Percentiles rank a stretch among this genome's conserved stretches.
Evolutionary conservation across 1,140 invertebrate genomes (phyloP).

Genomic region (Oppia nitens): DNA sequence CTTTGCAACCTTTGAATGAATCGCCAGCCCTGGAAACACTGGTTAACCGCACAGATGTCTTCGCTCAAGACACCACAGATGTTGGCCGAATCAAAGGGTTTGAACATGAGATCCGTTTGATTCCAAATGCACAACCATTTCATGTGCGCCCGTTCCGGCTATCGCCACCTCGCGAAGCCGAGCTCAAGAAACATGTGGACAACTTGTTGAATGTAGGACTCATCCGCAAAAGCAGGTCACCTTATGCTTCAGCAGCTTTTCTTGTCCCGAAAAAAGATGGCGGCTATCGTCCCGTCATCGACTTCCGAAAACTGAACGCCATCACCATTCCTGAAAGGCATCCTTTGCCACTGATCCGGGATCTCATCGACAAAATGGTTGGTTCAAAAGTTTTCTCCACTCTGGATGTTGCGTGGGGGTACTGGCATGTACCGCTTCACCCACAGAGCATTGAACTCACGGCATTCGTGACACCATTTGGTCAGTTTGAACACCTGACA

Average conservation of each 20-base stretch:
- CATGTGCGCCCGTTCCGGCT: neutral
- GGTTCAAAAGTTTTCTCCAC: conserved; percentile 27
- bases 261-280: conserved; percentile 31
- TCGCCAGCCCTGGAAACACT: too few species aligned
- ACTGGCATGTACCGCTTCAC: conserved; percentile 2
- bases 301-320: conserved; percentile 33
- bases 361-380: conserved; percentile 26
- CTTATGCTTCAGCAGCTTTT: neutral
- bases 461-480: conserved; percentile 12
- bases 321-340: conserved; percentile 30
- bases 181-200: conserved; percentile 4
- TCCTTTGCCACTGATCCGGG: conserved; percentile 34
- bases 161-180: neutral
- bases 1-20: too few species aligned
- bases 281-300: conserved; percentile 29
- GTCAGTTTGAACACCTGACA: conserved; percentile 11
- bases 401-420: neutral
- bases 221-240: neutral
- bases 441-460: conserved; percentile 14
- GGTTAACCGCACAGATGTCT: too few species aligned
- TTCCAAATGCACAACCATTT: neutral
- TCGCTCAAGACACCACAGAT: neutral
- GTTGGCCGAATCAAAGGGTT: neutral
- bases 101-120: neutral
- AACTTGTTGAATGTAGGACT: neutral